phyloP scores from a whole-genome alignment of 2,797 vertebrate genomes.

The Dallia pectoralis region DNA sequence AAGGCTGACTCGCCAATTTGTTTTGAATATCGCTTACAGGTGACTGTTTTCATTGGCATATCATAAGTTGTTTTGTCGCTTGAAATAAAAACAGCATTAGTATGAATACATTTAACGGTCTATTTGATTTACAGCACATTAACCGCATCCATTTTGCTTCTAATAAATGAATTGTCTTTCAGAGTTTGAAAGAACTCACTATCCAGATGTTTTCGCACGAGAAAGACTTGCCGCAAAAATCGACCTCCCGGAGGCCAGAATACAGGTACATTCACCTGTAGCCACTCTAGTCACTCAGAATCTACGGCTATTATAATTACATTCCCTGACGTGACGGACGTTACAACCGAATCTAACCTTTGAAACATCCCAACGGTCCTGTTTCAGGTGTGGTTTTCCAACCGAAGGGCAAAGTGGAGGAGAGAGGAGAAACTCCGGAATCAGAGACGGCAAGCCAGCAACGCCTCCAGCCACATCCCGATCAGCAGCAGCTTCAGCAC shows the following conservation, averaged over 20 bases:
- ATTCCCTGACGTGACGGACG: background rate
- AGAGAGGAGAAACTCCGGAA: constrained; percentile 96
- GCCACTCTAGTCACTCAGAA: background rate
- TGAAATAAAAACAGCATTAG: background rate
- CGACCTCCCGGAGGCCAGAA: constrained; percentile 97
- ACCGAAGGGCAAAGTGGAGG: constrained; percentile 98
- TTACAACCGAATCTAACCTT: background rate
- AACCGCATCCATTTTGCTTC: background rate
- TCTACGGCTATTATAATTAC: background rate
- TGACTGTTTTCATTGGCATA: background rate
- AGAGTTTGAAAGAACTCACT: constrained; percentile 99
- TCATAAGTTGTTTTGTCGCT: background rate
- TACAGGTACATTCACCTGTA: constrained; percentile 82
- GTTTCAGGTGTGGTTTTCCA: constrained; percentile 98
- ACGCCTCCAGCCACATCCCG: constrained; percentile 92
- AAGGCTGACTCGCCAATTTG: background rate
- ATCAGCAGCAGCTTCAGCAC: constrained; percentile 98
- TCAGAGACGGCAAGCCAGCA: constrained; percentile 91
- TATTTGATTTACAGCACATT: background rate
- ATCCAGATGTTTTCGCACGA: constrained; percentile 97
- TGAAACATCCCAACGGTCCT: background rate
- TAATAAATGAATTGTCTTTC: constrained; percentile 29
- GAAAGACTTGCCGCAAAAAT: constrained; percentile 99
- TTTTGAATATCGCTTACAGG: constrained; percentile 4
- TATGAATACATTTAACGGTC: background rate